Conservation (phyloP, 2,888 invertebrate species). For the Drosophila borealis region DNA sequence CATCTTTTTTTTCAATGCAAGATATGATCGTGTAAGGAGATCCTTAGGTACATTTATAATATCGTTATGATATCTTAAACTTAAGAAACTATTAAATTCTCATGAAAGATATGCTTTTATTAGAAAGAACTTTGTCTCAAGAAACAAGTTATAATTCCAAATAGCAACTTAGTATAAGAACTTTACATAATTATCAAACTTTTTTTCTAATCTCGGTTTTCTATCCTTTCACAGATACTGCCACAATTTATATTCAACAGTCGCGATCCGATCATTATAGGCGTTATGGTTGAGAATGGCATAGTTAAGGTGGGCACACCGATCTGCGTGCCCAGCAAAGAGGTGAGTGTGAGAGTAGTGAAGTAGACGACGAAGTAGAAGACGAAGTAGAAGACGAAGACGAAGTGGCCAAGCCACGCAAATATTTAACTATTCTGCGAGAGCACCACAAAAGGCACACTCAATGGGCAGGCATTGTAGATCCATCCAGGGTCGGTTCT, state of each 20-base stretch:
- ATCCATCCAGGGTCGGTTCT: constrained; percentile 26
- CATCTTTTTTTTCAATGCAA: no score
- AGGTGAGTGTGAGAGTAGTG: constrained; percentile 87
- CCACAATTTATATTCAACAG: constrained; percentile 98
- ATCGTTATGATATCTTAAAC: no score
- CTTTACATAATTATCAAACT: neutral
- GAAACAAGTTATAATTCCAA: neutral
- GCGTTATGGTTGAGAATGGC: constrained; percentile 98
- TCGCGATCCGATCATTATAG: constrained; percentile 98
- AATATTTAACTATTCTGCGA: constrained; percentile 64
- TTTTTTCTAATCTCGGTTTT: constrained; percentile 26
- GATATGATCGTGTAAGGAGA: no score
- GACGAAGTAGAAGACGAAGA: neutral
- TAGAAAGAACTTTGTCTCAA: neutral
- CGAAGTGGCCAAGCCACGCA: constrained; percentile 27
- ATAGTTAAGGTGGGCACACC: constrained; percentile 98
- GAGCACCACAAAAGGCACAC: constrained; percentile 53
- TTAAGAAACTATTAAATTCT: no score
- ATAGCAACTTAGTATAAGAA: constrained; percentile 4
- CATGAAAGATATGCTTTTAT: neutral
- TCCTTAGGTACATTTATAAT: no score
- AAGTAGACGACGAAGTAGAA: neutral
- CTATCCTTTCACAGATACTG: constrained; percentile 86
- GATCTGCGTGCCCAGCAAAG: constrained; percentile 98
- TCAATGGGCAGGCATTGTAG: constrained; percentile 57